Percentiles rank a stretch among this genome's conserved stretches.
These are phyloP conservation scores for Mythimna pallens DNA, from an alignment of 2,888 invertebrate species.

Conservation along the genomic window DNA sequence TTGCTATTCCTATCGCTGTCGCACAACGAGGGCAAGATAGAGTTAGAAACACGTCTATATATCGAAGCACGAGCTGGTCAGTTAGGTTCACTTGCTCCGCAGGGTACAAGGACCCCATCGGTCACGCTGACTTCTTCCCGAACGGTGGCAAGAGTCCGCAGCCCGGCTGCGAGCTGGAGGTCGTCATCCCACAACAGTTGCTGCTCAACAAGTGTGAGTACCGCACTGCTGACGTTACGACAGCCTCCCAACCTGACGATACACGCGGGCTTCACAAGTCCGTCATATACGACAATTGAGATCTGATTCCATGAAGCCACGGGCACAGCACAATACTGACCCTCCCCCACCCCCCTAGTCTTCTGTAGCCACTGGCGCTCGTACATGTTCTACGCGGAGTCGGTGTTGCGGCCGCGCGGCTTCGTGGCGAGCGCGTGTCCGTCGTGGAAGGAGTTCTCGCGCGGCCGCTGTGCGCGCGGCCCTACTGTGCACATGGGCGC, in stretches of 20 bases:
- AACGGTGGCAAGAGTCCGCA: constrained; percentile 92
- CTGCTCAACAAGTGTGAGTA: constrained; percentile 85
- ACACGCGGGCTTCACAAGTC: too few species aligned
- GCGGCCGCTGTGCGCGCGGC: constrained; percentile 81
- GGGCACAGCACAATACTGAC: too few species aligned
- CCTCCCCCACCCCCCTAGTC: constrained; percentile 74
- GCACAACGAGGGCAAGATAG: too few species aligned
- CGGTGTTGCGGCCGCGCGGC: constrained; percentile 85
- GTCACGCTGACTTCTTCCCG: constrained; percentile 92
- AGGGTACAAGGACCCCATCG: constrained; percentile 88
- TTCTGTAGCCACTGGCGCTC: constrained; percentile 93
- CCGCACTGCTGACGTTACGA: too few species aligned
- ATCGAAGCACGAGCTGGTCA: too few species aligned
- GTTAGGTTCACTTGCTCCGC: background rate
- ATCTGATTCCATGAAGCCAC: too few species aligned
- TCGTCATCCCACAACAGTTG: constrained; percentile 85
- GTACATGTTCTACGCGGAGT: constrained; percentile 91
- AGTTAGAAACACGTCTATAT: too few species aligned
- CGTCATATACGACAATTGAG: too few species aligned
- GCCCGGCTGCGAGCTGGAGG: constrained; percentile 91
- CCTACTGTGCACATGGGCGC: constrained; percentile 86
- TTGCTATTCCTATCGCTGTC: too few species aligned
- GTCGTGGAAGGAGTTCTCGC: constrained; percentile 85
- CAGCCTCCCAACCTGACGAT: too few species aligned
- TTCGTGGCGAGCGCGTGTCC: constrained; percentile 87